Percentiles rank a stretch among this genome's conserved stretches.
phyloP scores from a whole-genome alignment of 2,113 vertebrate genomes.

The Syrmaticus mikado region DNA sequence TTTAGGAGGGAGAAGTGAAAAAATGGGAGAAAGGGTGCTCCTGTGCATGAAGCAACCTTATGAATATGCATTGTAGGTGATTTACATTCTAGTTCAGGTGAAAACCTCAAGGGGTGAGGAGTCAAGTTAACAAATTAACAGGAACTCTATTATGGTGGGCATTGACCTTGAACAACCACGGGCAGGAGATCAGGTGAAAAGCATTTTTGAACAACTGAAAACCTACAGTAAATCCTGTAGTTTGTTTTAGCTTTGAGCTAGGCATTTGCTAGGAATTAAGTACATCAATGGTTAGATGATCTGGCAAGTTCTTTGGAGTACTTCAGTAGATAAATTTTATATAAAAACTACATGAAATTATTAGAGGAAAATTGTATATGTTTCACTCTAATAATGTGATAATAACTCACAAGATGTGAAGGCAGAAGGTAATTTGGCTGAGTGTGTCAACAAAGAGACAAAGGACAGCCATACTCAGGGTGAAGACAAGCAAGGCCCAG shows the following conservation, averaged over 20 bases:
- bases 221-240: neutral
- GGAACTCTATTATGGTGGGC: fast-evolving
- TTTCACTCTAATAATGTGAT: neutral
- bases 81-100: neutral
- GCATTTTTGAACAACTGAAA: neutral
- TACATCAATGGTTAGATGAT: neutral
- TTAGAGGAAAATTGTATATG: neutral
- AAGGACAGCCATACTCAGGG: neutral
- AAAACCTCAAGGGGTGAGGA: neutral
- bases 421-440: neutral
- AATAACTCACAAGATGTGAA: neutral
- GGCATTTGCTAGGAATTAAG: fast-evolving
- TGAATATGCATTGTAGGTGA: neutral
- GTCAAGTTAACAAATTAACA: neutral
- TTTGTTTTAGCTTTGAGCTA: neutral
- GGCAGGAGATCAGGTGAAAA: fast-evolving
- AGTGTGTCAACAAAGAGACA: neutral
- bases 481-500: neutral
- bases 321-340: neutral
- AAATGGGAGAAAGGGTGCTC: neutral
- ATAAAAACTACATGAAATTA: neutral
- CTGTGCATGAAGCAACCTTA: fast-evolving
- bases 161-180: neutral
- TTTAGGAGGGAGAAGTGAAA: neutral
- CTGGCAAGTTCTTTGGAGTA: neutral